phyloP scores from a whole-genome alignment of 2,888 invertebrate genomes.

The Caenorhabditis wallacei region DNA sequence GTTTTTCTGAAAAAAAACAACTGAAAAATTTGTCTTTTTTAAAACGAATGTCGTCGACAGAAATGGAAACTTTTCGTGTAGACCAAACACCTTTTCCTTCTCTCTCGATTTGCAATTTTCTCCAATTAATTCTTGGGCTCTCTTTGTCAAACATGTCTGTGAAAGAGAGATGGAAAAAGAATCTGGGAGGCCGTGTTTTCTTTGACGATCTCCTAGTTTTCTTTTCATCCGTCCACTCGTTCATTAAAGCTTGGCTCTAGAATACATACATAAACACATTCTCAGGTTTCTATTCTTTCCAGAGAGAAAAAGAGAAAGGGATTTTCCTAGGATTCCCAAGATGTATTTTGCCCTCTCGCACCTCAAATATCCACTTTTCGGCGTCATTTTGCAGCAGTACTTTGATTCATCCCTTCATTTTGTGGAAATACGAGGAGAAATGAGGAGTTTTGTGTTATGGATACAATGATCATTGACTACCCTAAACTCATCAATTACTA shows the following conservation, averaged over 20 bases:
- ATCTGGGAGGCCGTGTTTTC: slow-evolving; percentile 25
- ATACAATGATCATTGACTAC: slow-evolving; percentile 16
- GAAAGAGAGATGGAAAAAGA: neutral
- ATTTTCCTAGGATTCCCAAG: slow-evolving; percentile 33
- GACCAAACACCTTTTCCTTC: slow-evolving; percentile 44
- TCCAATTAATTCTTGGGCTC: slow-evolving; percentile 48
- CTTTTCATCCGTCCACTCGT: slow-evolving; percentile 15
- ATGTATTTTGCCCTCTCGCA: slow-evolving; percentile 4
- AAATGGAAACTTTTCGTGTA: slow-evolving; percentile 3
- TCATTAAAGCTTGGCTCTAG: slow-evolving; percentile 36
- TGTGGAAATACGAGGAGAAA: slow-evolving; percentile 22
- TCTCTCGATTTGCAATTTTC: slow-evolving; percentile 13
- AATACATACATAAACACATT: slow-evolving; percentile 50
- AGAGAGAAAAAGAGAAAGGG: neutral
- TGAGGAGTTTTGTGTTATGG: neutral
- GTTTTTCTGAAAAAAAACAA: slow-evolving; percentile 21
- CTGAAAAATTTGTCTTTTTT: slow-evolving; percentile 14
- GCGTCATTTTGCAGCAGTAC: slow-evolving; percentile 32
- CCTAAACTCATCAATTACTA: slow-evolving; percentile 8
- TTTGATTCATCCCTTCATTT: slow-evolving; percentile 20
- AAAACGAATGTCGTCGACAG: neutral
- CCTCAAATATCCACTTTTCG: slow-evolving; percentile 20
- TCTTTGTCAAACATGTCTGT: slow-evolving; percentile 22
- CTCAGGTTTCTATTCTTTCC: slow-evolving; percentile 47
- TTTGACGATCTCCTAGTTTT: slow-evolving; percentile 22